Base-by-base conservation (phyloP, 2,113 vertebrate species). In the Choloepus hoffmanni region DNA sequence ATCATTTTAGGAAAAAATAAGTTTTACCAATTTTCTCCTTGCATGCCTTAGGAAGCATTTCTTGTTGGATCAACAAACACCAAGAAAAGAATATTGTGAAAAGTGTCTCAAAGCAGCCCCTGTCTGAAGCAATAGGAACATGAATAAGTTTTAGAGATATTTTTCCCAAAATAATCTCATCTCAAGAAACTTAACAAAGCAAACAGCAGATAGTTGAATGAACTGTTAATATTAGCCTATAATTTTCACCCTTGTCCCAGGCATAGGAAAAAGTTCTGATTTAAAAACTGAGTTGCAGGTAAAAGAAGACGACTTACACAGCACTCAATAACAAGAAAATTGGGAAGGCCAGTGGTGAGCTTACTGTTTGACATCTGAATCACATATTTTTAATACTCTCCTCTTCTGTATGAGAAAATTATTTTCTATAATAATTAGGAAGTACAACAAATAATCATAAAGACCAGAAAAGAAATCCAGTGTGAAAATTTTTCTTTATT, bases 191-290 rank as follows among this genome's bases (percentile, higher is more conserved):
- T 94, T 58, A 89, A 72, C 11, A 96, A 92, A 96, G 72, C 48
- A 60, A 28, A 9, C 9, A 95, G 36, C 60, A 95, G 74, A 77
- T 65, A 53, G 23, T 0, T 81, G 26, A 85, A 85, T 43, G 36
- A 92, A 67, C 24, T 89, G 43, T 55, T 84, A 90, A 76, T 89
- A 43, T 81, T 90, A 88, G 92, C 92, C 92, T 95, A 58, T 93
- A 76, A 53, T 33, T 96, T 45, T 89, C 45, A 73, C 36, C 1
- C 8, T 77, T 85, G 24, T n/a, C 63, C 73, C 5, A 82, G 24
- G 14, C 28, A 72, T 92, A 84, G 45, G 83, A 33, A 73, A 91
- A 43, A 33, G 5, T 7, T 63, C n/a, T 72, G 12, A 45, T 15
- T 7, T 26, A 48, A 65, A 4, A 55, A 90, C 58, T 85, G 14